Evolutionary conservation across 2,797 vertebrate genomes (phyloP), one percentile per base, ranked within the genome.

Genomic region (Lutra lutra): DNA sequence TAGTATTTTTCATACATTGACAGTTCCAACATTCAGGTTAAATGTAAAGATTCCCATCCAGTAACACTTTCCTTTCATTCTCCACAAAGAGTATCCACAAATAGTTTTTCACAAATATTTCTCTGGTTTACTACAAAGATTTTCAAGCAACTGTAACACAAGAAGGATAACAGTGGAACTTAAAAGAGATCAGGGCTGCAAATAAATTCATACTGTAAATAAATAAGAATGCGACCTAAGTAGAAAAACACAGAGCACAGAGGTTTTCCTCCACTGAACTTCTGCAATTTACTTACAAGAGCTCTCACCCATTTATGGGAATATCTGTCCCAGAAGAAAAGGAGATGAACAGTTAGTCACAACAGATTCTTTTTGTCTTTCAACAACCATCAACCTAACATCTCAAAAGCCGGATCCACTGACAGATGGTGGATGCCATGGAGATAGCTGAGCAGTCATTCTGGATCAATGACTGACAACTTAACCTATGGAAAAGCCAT

Each of bases 141-240:
- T 92, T 90, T 29, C 70, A 92, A 94, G n/a, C 94, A 77, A 89
- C 89, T 60, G 27, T 70, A 89, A 75, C 3, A 46, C 21, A 96
- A 91, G 48, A 75, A 82, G 18, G 11, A 32, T 10, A 43, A 23
- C 62, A 92, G 15, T 87, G 90, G 32, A 38, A 75, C 5, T 84
- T 51, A 64, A 73, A 29, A 29, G 40, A 43, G 15, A 58, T 89
- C 5, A 95, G 7, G 1, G 6, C 78, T 93, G 54, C 40, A 86
- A 89, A 54, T 29, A 48, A 88, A 66, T 46, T 7, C 7, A 29
- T 58, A 75, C 15, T 43, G 3, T 43, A 46, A 73, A 21, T 80
- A 27, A 94, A 86, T 87, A 83, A 90, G 95, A 95, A 77, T 68
- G 17, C 23, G 70, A 62, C 23, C 70, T 51, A 68, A 84, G 51